A percentile compares a stretch with the other conserved stretches of the same genome.
Conservation (phyloP, 2,888 invertebrate genomes). For the Crossocerus cetratus region DNA sequence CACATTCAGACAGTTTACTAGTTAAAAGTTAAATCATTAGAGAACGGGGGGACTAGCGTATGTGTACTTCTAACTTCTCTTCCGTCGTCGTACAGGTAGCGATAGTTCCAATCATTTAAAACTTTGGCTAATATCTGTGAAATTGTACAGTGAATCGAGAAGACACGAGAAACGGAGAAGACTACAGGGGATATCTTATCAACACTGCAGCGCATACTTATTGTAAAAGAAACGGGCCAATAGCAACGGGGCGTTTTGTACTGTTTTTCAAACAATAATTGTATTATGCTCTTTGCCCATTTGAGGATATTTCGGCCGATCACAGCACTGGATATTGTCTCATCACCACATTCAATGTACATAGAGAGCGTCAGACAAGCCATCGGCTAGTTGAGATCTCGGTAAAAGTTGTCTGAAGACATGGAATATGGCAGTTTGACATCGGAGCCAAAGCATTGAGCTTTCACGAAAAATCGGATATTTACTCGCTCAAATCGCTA, state of each 20-base stretch:
- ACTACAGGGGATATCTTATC: conserved; percentile 20
- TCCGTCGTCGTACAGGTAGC: conserved; percentile 16
- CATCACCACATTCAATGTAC: conserved; percentile 61
- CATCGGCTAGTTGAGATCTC: conserved; percentile 50
- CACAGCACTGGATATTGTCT: conserved; percentile 69
- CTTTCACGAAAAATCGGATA: conserved; percentile 31
- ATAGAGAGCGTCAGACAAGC: conserved; percentile 52
- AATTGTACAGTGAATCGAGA: conserved; percentile 7
- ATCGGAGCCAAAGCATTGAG: conserved; percentile 38
- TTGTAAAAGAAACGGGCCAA: conserved; percentile 20
- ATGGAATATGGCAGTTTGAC: conserved; percentile 65
- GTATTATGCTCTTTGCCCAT: conserved; percentile 18
- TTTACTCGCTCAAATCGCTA: conserved; percentile 22
- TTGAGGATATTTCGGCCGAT: conserved; percentile 51
- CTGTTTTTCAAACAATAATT: conserved; percentile 39
- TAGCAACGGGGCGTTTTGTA: conserved; percentile 43
- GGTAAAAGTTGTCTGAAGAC: conserved; percentile 50
- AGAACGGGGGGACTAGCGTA: conserved; percentile 15
- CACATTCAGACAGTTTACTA: conserved; percentile 53
- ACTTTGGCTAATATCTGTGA: conserved; percentile 1
- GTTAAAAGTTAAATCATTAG: conserved; percentile 31
- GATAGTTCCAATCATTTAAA: conserved; percentile 14
- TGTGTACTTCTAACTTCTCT: conserved; percentile 6
- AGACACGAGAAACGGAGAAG: conserved; percentile 11
- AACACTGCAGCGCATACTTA: conserved; percentile 18